Base-by-base conservation (phyloP, 2,888 invertebrate genomes). In the Heliconius ismenius region DNA sequence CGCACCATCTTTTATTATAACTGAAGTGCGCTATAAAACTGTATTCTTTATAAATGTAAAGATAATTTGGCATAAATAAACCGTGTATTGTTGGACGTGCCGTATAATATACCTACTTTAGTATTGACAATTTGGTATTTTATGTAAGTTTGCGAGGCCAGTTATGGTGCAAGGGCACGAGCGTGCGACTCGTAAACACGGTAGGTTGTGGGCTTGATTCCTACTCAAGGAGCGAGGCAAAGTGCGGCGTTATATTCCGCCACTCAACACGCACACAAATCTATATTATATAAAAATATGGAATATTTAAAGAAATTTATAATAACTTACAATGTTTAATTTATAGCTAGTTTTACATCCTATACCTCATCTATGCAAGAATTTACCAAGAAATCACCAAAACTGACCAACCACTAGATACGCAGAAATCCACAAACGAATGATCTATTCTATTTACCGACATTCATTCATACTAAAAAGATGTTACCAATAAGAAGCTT, bases 1-100 rank as follows among this genome's bases (percentile, higher is more conserved):
- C 87, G 75, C 72, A 79, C 77, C 77, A 74, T 65, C 64, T 67
- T 69, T 76, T 73, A 76, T 76, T 78, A 67, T 73, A n/a, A n/a
- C 54, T 64, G 68, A 74, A 75, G 68, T 78, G 28, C 39, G 26
- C 49, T 75, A 68, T 73, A 76, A 75, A 76, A 74, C n/a, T 68
- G 69, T 62, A 72, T 74, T 65, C 43, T 69, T 76, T 32, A 28
- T 73, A 39, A 74, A 78, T 58, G 54, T 24, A 54, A 74, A 63
- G 54, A 60, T 74, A 76, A 79, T 78, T 76, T 74, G 49, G 49
- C 65, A 28, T 74, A 24, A 73, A 68, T 11, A 68, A 28, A 54
- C 26, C 36, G 32, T 10, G 24, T 49, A 43, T 73, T 73, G 26
- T 43, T 24, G 3, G 6, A 70, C 4, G 26, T 6, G 18, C 13